Base-by-base conservation (phyloP, 1,140 invertebrate genomes). In the Periplaneta americana region DNA sequence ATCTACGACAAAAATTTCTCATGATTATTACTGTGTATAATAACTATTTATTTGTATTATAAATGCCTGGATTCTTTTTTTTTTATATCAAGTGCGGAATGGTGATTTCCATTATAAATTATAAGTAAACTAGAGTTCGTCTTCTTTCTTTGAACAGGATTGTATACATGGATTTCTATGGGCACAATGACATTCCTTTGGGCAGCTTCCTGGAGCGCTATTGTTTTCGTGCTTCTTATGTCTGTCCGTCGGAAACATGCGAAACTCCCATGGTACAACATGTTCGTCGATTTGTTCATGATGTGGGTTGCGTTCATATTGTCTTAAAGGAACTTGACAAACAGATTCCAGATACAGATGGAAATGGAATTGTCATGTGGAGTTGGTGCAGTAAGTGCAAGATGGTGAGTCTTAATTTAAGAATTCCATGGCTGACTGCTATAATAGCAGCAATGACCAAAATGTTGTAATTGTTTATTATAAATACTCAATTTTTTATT, bases 121-220 rank as follows among this genome's bases (percentile, higher is more conserved):
- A 6, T n/a, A 48, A 22, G 39, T 66, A n/a, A n/a, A n/a, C n/a
- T n/a, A n/a, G n/a, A n/a, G n/a, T 28, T 8, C n/a, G 6, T 66
- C 17, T 48, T 17, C 28, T 66, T n/a, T 28, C n/a, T 28, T 85
- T 78, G 85, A 87, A 57, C 85, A 95, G 95, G 93, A 92, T 97
- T 31, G 93, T 98, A 0, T 93, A 94, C 77, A 99, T 99, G 96
- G 95, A 98, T 83, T 96, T 98, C 87, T 99, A 99, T 88, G 97
- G 96, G 0, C 90, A 92, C 28, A 96, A 98, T 85, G 98, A 99
- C 87, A 98, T 99, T 82, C 95, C 98, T 6, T 87, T 99, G 8
- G 98, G 98, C 66, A 94, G 93, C 82, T 99, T 99, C 88, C 89
- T 99, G 3, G 96, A 98, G 87, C 91, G 95, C 77, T 98, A 98